A percentile compares a stretch with the other conserved stretches of the same genome.
Evolutionary conservation across 2,797 vertebrate species (phyloP).

Genomic region (Telmatherina bonti): DNA sequence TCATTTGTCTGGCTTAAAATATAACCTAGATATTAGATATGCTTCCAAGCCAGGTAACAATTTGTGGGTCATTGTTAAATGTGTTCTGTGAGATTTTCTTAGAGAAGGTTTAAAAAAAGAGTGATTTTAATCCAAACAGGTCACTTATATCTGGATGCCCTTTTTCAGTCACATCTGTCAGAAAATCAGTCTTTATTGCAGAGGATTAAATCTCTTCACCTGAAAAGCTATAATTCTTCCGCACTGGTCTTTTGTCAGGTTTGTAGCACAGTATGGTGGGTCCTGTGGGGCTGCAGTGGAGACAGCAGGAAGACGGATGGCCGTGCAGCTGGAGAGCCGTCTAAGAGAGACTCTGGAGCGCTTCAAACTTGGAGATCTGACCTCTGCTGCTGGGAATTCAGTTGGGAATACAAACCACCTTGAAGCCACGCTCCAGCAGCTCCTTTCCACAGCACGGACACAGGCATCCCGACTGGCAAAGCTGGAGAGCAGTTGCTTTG

Average conservation of each 20-base stretch:
- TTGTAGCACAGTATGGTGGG: conserved; percentile 75
- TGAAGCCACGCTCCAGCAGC: conserved; percentile 77
- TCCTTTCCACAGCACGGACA: conserved; percentile 76
- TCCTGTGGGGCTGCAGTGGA: conserved; percentile 72
- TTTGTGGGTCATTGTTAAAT: background rate
- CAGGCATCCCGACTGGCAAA: conserved; percentile 77
- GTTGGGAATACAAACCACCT: conserved; percentile 48
- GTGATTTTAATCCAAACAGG: background rate
- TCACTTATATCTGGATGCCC: background rate
- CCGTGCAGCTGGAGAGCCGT: conserved; percentile 74
- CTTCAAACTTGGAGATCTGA: conserved; percentile 45
- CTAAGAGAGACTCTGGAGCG: conserved; percentile 70
- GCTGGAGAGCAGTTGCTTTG: conserved; percentile 82
- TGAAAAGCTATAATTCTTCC: conserved; percentile 6
- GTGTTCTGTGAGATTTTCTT: background rate
- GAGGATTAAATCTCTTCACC: background rate
- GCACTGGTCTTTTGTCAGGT: conserved; percentile 66
- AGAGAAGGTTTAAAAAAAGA: background rate
- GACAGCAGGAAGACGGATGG: conserved; percentile 68
- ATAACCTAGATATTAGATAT: background rate
- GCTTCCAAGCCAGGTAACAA: background rate
- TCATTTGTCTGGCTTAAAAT: background rate
- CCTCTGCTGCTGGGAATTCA: conserved; percentile 37
- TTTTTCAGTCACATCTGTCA: background rate
- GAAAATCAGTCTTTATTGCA: background rate